phyloP scores from a whole-genome alignment of 1,140 invertebrate genomes.

The Diprion similis region DNA sequence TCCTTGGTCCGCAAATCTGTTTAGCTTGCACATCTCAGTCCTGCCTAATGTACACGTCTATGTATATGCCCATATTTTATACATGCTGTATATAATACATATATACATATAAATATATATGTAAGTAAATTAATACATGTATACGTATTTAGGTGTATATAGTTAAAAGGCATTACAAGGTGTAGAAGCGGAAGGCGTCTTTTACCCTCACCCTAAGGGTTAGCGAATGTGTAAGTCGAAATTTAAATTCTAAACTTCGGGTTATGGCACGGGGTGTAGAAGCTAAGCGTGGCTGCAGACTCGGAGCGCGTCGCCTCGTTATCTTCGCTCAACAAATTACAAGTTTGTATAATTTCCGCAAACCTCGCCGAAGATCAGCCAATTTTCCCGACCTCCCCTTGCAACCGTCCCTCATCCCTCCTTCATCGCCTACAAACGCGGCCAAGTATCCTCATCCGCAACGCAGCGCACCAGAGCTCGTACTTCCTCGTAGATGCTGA shows the following conservation, averaged over 20 bases:
- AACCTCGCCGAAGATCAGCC: background rate
- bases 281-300: background rate
- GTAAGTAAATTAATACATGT: no score
- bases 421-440: background rate
- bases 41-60: background rate
- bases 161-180: no score
- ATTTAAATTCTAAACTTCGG: background rate
- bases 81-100: no score
- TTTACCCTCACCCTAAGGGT: no score
- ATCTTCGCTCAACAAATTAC: background rate
- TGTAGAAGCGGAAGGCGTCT: no score
- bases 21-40: background rate
- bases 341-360: slow-evolving; percentile 2
- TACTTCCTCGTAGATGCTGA: background rate
- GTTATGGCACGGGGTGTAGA: background rate
- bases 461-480: no score
- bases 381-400: background rate
- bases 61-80: no score
- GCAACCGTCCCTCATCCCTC: background rate
- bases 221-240: background rate
- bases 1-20: background rate
- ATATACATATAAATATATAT: no score
- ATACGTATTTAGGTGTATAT: no score
- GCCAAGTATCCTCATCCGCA: no score
- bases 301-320: background rate